A percentile compares a stretch with the other conserved stretches of the same genome.
Conservation (phyloP, 2,113 vertebrate genomes). For the Gadus macrocephalus region DNA sequence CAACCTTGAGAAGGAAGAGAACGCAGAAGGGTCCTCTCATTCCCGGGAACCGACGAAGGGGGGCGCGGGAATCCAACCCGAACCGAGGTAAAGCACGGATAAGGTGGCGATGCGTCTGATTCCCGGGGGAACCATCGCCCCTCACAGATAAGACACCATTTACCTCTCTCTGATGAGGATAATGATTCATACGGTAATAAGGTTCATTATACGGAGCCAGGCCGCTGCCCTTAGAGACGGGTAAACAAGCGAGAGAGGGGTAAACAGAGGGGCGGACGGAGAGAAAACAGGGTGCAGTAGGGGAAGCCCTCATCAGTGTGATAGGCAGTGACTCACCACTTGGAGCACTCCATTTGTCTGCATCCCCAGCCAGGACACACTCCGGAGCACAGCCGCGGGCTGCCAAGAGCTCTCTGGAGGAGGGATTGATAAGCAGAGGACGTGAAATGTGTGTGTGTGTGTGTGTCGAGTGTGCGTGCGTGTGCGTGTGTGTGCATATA, state of each 20-base stretch:
- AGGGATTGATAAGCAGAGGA: conserved; percentile 48
- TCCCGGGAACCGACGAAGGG: too few relatives aligned
- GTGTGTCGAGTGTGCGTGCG: neutral
- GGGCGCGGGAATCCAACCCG: too few relatives aligned
- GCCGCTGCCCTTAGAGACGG: too few relatives aligned
- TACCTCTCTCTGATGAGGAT: too few relatives aligned
- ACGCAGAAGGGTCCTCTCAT: too few relatives aligned
- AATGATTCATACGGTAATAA: too few relatives aligned
- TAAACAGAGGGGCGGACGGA: neutral
- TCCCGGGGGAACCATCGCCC: too few relatives aligned
- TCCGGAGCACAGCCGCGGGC: neutral
- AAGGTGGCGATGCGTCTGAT: too few relatives aligned
- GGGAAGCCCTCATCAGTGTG: conserved; percentile 58
- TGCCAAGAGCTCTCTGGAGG: conserved; percentile 58
- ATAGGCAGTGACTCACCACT: conserved; percentile 54
- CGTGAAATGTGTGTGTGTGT: conserved; percentile 36
- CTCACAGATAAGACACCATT: too few relatives aligned
- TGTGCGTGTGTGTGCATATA: conserved; percentile 18
- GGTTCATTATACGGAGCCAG: too few relatives aligned
- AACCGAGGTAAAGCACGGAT: too few relatives aligned
- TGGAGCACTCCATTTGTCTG: neutral
- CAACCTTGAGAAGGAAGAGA: too few relatives aligned
- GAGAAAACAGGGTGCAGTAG: conserved; percentile 4
- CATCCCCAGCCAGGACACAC: neutral
- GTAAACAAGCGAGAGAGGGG: neutral